Evolutionary conservation across 2,113 vertebrate genomes (phyloP).

Genomic region (Vanacampus margaritifer): DNA sequence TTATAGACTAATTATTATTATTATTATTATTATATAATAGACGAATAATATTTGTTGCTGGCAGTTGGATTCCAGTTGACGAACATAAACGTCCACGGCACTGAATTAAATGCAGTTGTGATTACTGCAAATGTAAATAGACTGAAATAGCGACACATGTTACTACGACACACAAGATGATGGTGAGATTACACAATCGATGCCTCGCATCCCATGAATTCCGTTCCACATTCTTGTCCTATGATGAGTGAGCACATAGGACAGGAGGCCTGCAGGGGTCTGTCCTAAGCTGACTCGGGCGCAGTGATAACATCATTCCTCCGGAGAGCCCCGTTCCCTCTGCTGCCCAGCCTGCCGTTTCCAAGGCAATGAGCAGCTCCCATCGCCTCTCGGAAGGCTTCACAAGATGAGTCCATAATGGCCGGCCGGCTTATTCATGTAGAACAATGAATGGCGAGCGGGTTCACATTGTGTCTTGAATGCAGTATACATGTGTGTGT

Average conservation of each 20-base stretch:
- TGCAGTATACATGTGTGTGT: conserved; percentile 5
- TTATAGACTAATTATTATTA: too few relatives aligned
- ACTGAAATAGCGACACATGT: background rate
- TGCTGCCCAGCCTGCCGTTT: conserved; percentile 53
- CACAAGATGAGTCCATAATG: conserved; percentile 24
- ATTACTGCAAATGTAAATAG: background rate
- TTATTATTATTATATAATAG: too few relatives aligned
- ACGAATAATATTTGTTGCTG: too few relatives aligned
- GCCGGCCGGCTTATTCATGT: conserved; percentile 8
- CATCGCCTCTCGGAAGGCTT: conserved; percentile 50
- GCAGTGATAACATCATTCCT: conserved; percentile 61
- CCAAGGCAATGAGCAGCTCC: conserved; percentile 61
- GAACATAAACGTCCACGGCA: too few relatives aligned
- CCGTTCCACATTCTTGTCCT: background rate
- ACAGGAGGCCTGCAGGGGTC: conserved; percentile 37
- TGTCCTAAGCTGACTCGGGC: conserved; percentile 59
- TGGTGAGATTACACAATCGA: conserved; percentile 3
- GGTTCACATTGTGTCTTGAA: conserved; percentile 4
- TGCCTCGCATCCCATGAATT: background rate
- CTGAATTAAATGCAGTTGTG: background rate
- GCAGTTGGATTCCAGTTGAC: too few relatives aligned
- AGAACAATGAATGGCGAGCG: conserved; percentile 9
- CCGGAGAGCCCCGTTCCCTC: conserved; percentile 33
- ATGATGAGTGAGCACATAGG: conserved; percentile 28
- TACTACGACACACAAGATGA: background rate